Base-by-base conservation (phyloP, 2,888 invertebrate species). In the Saturnia japonica region DNA sequence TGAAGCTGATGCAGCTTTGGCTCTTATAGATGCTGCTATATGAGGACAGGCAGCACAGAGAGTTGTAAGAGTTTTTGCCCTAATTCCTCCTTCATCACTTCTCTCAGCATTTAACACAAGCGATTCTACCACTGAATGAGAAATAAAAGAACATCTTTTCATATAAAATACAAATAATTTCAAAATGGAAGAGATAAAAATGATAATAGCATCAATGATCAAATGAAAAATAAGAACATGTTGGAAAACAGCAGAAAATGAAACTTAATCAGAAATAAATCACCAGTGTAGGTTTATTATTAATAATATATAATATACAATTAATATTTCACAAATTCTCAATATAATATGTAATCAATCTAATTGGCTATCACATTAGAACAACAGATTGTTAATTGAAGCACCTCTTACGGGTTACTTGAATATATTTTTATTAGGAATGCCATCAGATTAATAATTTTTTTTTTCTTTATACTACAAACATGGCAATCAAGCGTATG, bases 11-110 rank as follows among this genome's bases (percentile, higher is more conserved):
- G 98, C 97, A 87, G 99, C 99, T 88, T 98, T 96, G 42, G 97
- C 96, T 74, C 99, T 94, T 0, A 99, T 96, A 51, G 96, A 95
- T 67, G 99, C 94, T 6, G 98, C 97, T 86, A 98, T 97, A 7
- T 96, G 95, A 0, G 99, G 98, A 88, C 98, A 98, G 96, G 98
- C 98, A 79, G 96, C 96, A 90, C 98, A 98, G 0, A 99, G 91
- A 75, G 96, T 95, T 66, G 96, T 95, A 68, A 99, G 93, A 4
- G 98, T 96, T 77, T 96, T 95, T n/a, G 98, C 97, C 70, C 97
- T 95, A 12, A 96, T 94, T 9, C 96, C 96, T 80, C 99, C 99
- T 88, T 99, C 99, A 83, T 98, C 97, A 84, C 96, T 96, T 79
- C 96, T 95, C 82, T 98, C 99, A 28, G 98, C 98, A 88, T 97